phyloP scores from a whole-genome alignment of 2,797 vertebrate genomes.

The Taenioides sp. region DNA sequence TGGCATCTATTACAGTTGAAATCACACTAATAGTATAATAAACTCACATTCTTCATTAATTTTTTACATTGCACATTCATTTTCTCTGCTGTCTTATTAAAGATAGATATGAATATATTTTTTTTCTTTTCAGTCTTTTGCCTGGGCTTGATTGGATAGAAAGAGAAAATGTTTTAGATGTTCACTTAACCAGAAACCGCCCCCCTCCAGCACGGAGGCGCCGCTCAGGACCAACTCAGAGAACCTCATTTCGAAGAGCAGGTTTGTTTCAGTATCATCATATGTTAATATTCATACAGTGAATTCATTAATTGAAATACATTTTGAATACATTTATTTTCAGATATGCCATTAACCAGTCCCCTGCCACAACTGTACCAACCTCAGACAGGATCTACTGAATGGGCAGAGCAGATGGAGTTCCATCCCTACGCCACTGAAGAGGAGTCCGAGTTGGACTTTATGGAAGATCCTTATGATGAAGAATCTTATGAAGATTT shows the following conservation, averaged over 20 bases:
- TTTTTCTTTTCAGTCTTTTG: conserved; percentile 62
- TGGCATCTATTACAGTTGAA: neutral
- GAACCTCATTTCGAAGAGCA: conserved; percentile 78
- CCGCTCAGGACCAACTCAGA: conserved; percentile 75
- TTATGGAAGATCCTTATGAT: conserved; percentile 83
- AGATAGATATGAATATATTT: neutral
- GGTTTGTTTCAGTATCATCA: conserved; percentile 52
- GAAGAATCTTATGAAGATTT: conserved; percentile 82
- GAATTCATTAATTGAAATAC: neutral
- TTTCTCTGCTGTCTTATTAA: neutral
- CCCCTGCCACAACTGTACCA: conserved; percentile 75
- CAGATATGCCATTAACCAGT: conserved; percentile 78
- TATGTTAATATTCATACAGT: neutral
- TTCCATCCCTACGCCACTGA: conserved; percentile 79
- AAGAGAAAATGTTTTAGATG: conserved; percentile 82
- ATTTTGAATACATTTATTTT: conserved; percentile 12
- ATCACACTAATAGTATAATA: neutral
- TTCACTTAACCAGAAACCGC: conserved; percentile 83
- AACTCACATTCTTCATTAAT: neutral
- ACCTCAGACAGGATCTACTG: conserved; percentile 65
- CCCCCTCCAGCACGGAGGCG: conserved; percentile 81
- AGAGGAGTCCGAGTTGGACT: conserved; percentile 81
- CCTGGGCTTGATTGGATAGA: conserved; percentile 82
- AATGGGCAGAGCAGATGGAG: conserved; percentile 81
- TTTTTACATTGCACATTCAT: neutral